These are phyloP conservation scores for Elephas maximus DNA, from an alignment of 2,113 vertebrate species.

Conservation along the genomic window DNA sequence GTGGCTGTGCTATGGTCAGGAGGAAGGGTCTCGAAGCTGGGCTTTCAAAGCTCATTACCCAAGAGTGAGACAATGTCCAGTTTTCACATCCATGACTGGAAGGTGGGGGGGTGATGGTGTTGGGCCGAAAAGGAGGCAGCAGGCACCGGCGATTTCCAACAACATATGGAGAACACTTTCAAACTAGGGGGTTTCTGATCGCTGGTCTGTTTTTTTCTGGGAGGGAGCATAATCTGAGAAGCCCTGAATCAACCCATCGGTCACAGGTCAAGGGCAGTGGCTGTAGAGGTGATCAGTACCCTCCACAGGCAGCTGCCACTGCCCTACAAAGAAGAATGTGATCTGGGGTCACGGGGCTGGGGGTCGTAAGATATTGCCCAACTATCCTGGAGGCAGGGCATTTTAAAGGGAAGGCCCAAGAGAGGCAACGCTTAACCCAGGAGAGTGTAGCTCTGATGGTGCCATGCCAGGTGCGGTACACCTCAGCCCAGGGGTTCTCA, in stretches of 20 bases:
- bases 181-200: neutral
- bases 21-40: neutral
- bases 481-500: neutral
- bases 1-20: fast-evolving
- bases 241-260: neutral
- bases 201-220: no score
- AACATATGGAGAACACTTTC: neutral
- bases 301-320: neutral
- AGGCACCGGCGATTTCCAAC: neutral
- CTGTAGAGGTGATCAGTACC: fast-evolving
- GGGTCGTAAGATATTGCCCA: neutral
- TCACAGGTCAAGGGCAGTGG: neutral
- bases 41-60: neutral
- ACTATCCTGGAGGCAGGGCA: neutral
- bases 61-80: neutral
- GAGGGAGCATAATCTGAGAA: neutral
- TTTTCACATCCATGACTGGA: neutral
- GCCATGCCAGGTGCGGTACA: fast-evolving
- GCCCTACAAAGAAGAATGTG: neutral
- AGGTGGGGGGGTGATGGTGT: neutral
- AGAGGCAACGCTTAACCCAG: neutral
- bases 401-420: neutral
- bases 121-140: neutral
- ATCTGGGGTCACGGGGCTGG: fast-evolving
- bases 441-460: no score